Base-by-base conservation (phyloP, 2,113 vertebrate species). In the Lagenorhynchus albirostris region DNA sequence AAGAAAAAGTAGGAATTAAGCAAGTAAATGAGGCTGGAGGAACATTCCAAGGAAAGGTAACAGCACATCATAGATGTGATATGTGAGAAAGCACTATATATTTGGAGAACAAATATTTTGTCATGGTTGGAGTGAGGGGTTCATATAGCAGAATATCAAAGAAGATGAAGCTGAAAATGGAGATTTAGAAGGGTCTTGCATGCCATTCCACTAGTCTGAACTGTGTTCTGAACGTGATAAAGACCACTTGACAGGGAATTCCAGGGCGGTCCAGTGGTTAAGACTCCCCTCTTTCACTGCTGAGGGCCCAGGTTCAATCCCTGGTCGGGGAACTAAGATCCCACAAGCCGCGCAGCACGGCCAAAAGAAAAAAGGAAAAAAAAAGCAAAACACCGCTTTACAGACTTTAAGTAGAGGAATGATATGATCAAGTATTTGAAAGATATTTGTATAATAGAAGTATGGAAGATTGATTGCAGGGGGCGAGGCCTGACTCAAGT, bases 101-200 rank as follows among this genome's bases (percentile, higher is more conserved):
- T 36, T 80, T 95, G 60, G 50, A 90, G 38, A 86, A 77, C n/a
- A 70, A 87, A 50, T 62, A 36, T 60, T 95, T 85, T 93, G n/a
- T 94, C 76, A 65, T 15, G 26, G 15, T 26, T 76, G 53, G 53
- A 94, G 31, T 33, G 70, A 74, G 67, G 29, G 8, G n/a, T 60
- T 67, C 38, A 38, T 26, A 36, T 2, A 77, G 81, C n/a, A 81
- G 41, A 87, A 90, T 68, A 68, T 13, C 33, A 20, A 60, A 77
- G 77, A 80, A 84, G 18, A 17, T 70, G 18, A 87, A 76, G n/a
- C 50, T 82, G 80, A 91, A 87, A 70, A 87, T 18, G 29, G n/a
- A 47, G 26, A 29, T 38, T 77, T 83, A 76, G 79, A 86, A 77
- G 31, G 15, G 25, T 14, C 26, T 68, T 94, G 15, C 53, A 3